These are phyloP conservation scores for Pilophorus perplexus DNA, from an alignment of 2,888 invertebrate genomes.

Conservation along the genomic window DNA sequence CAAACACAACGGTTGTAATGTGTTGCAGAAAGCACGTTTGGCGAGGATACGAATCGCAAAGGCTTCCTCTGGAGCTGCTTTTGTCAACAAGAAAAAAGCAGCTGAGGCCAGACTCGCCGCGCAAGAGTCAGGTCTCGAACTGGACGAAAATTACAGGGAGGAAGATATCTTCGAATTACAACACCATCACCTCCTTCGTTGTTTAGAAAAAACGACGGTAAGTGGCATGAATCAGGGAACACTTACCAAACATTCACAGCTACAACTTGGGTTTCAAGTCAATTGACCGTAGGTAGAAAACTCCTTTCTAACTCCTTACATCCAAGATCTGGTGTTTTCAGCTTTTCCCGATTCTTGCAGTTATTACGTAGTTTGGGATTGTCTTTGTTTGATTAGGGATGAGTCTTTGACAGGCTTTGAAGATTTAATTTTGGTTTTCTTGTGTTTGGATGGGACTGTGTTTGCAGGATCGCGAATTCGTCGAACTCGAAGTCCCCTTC, in stretches of 20 bases:
- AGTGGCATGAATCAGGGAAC: too few relatives aligned
- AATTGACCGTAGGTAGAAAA: too few relatives aligned
- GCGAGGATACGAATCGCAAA: slow-evolving; percentile 98
- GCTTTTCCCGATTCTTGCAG: too few relatives aligned
- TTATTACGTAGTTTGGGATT: background rate
- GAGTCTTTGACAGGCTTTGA: too few relatives aligned
- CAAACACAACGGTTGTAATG: too few relatives aligned
- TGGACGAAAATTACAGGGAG: slow-evolving; percentile 84
- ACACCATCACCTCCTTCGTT: slow-evolving; percentile 95
- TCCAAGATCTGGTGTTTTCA: too few relatives aligned
- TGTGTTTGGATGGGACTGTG: too few relatives aligned
- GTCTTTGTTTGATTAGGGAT: too few relatives aligned
- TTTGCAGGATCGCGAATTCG: slow-evolving; percentile 89
- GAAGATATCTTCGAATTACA: slow-evolving; percentile 98
- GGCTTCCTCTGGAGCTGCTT: slow-evolving; percentile 97
- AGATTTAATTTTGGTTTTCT: too few relatives aligned
- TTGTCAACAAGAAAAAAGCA: slow-evolving; percentile 97
- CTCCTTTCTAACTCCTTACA: too few relatives aligned
- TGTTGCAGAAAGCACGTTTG: slow-evolving; percentile 93
- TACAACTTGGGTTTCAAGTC: background rate
- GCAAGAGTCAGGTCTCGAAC: slow-evolving; percentile 86
- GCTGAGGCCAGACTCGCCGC: slow-evolving; percentile 93
- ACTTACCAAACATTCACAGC: background rate
- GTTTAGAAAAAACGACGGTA: slow-evolving; percentile 97
- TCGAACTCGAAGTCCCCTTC: slow-evolving; percentile 91